Conservation (phyloP, 2,113 vertebrate genomes). For the Stigmatopora nigra region DNA sequence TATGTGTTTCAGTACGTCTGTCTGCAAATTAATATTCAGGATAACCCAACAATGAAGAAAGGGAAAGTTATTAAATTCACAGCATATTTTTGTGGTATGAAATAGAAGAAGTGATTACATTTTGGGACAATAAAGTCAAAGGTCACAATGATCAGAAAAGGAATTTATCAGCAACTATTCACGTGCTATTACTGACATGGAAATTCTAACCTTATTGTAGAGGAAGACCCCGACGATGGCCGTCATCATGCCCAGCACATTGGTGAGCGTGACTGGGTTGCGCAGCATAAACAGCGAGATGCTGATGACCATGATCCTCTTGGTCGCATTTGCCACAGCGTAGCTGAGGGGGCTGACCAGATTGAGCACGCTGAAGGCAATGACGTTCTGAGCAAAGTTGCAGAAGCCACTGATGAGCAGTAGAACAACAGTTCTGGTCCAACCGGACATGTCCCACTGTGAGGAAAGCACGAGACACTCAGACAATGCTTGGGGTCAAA, state of each 20-base stretch:
- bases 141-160: too few relatives aligned
- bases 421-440: slow-evolving; percentile 83
- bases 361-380: slow-evolving; percentile 94
- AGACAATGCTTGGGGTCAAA: neutral
- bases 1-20: too few relatives aligned
- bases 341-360: slow-evolving; percentile 94
- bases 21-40: too few relatives aligned
- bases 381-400: slow-evolving; percentile 96
- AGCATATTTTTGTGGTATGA: too few relatives aligned
- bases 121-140: too few relatives aligned
- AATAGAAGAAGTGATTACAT: too few relatives aligned
- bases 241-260: slow-evolving; percentile 92
- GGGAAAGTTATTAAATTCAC: too few relatives aligned
- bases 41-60: too few relatives aligned
- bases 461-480: neutral
- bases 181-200: too few relatives aligned
- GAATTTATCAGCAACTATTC: too few relatives aligned
- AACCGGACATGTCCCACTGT: slow-evolving; percentile 75
- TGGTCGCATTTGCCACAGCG: slow-evolving; percentile 93
- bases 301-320: slow-evolving; percentile 95
- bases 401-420: slow-evolving; percentile 92
- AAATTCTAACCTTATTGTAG: slow-evolving; percentile 84
- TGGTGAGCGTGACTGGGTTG: slow-evolving; percentile 86
- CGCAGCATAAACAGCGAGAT: slow-evolving; percentile 93
- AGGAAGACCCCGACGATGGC: slow-evolving; percentile 93